Base-by-base conservation (phyloP, 2,113 vertebrate genomes). In the Polypterus bichir region DNA sequence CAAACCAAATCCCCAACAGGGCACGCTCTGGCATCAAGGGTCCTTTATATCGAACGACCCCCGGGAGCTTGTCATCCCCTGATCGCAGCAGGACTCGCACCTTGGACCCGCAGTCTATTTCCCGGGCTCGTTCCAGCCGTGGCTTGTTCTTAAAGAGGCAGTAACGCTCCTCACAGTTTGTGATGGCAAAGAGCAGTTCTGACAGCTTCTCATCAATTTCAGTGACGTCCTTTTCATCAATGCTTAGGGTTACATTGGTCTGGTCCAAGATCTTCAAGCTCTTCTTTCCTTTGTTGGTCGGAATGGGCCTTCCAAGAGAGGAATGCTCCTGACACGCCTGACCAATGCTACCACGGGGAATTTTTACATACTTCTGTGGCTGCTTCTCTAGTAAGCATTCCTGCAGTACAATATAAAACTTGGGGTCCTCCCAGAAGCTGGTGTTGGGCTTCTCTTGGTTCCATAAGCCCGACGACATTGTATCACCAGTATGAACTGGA, bases 381-480 rank as follows among this genome's bases (percentile, higher is more conserved):
- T 90, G 90, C 73, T 93, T 97, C 81, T 98, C 94, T 81, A 89
- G 79, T 5, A 84, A 87, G 73, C 89, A 93, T 72, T 98, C 96
- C 65, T 94, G 94, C 67, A 94, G 77, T 62, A 97, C 91, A 75
- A 97, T 86, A 76, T 92, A 97, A 80, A 95, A 97, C 67, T 81
- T 88, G 71, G 90, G 88, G 79, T 98, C 93, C 72, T 98, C 93
- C 82, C 92, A 91, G 65, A 91, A 94, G 62, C 90, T 80, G 46
- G 91, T 88, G 69, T 82, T 83, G 67, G 84, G 77, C 86, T 97
- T 97, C 74, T 98, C 93, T 86, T 97, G 92, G 86, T 86, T 90
- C 96, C 96, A 97, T 81, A 94, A 83, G 67, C 83, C 78, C 3
- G 93, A 94, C 90, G 84, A 97, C 94, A 97, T 97, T 76, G 86